These are phyloP conservation scores for Saccostrea glomerata DNA, from an alignment of 1,140 invertebrate species.

Conservation along the genomic window DNA sequence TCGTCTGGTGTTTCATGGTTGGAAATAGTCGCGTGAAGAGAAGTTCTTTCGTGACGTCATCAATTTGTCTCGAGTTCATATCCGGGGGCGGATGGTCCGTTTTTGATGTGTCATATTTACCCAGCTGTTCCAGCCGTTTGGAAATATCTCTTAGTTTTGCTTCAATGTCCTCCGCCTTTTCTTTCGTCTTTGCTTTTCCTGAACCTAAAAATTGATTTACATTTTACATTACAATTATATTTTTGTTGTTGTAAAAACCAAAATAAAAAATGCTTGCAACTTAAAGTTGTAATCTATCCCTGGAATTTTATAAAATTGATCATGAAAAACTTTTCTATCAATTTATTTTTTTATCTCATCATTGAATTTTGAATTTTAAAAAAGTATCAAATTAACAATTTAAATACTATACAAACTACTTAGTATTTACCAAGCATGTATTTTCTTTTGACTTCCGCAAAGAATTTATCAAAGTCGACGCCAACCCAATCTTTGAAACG, in stretches of 20 bases:
- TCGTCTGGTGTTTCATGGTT: constrained; percentile 20
- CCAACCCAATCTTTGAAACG: constrained; percentile 69
- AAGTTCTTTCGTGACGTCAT: constrained; percentile 1
- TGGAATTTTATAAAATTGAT: no score
- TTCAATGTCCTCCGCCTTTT: constrained; percentile 44
- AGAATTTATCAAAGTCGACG: constrained; percentile 52
- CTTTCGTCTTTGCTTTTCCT: not conserved
- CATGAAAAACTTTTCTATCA: no score
- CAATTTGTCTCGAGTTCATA: not conserved
- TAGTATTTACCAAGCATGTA: constrained; percentile 57
- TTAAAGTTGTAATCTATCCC: no score
- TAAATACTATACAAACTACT: no score
- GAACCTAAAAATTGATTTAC: not conserved
- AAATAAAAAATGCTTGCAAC: no score
- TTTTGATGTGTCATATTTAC: not conserved
- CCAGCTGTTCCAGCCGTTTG: constrained; percentile 39
- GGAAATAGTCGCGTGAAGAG: constrained; percentile 45
- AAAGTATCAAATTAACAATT: no score
- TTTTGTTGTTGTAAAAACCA: no score
- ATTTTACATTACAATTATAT: not conserved
- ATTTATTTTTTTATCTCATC: no score
- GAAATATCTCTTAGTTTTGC: constrained; percentile 33
- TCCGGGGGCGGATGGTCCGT: constrained; percentile 18
- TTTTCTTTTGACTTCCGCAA: constrained; percentile 57
- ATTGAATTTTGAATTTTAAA: no score